These are phyloP conservation scores for Myathropa florea DNA, from an alignment of 2,888 invertebrate species.

Conservation along the genomic window DNA sequence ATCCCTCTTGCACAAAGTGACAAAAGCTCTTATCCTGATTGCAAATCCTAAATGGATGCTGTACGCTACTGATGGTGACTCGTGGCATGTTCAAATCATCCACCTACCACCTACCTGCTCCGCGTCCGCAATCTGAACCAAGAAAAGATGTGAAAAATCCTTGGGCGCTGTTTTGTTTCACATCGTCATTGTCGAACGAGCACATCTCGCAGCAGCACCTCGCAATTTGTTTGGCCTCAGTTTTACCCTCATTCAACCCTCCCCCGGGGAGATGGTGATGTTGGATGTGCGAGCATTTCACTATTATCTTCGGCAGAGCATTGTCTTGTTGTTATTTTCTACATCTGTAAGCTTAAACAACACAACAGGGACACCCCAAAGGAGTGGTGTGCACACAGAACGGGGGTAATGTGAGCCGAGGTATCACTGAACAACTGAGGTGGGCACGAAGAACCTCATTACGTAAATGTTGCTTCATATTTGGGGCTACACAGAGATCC, in stretches of 20 bases:
- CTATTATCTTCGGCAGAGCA: slow-evolving; percentile 57
- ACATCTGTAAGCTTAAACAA: slow-evolving; percentile 63
- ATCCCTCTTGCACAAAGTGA: slow-evolving; percentile 68
- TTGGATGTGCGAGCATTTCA: slow-evolving; percentile 40
- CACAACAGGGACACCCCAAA: slow-evolving; percentile 26
- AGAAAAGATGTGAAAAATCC: slow-evolving; percentile 45
- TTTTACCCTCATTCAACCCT: slow-evolving; percentile 14
- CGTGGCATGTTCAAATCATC: not conserved
- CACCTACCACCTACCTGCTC: not conserved
- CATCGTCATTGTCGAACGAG: slow-evolving; percentile 64
- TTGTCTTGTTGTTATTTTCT: slow-evolving; percentile 63
- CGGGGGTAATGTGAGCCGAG: slow-evolving; percentile 36
- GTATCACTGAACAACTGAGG: slow-evolving; percentile 15
- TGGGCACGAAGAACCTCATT: slow-evolving; percentile 53
- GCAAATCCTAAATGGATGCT: slow-evolving; percentile 64
- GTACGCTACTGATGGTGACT: not conserved
- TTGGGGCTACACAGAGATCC: slow-evolving; percentile 43
- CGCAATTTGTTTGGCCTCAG: slow-evolving; percentile 57
- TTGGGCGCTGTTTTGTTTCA: slow-evolving; percentile 67
- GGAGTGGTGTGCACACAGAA: slow-evolving; percentile 28
- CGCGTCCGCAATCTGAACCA: not conserved
- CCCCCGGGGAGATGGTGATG: not conserved
- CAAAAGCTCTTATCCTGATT: slow-evolving; percentile 71
- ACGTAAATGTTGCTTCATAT: slow-evolving; percentile 64
- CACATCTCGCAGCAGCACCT: slow-evolving; percentile 58